These are phyloP conservation scores for Prochilodus magdalenae DNA, from an alignment of 2,113 vertebrate species.

Conservation along the genomic window DNA sequence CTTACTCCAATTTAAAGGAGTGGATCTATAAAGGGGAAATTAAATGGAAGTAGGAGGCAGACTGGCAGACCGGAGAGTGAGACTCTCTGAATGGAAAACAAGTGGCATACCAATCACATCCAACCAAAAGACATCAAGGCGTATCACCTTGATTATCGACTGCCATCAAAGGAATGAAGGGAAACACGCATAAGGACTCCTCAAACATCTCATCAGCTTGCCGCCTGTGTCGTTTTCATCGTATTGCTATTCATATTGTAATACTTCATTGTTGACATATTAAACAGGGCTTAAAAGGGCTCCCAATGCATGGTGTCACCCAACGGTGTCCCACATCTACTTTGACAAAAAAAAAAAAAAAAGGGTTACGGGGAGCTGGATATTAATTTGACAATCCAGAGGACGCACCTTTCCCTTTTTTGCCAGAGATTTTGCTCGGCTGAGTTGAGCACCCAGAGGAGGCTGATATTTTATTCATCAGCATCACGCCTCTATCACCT, in stretches of 20 bases:
- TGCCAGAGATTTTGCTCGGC: constrained; percentile 10
- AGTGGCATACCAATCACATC: constrained; percentile 14
- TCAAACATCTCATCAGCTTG: background rate
- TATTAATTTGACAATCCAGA: constrained; percentile 44
- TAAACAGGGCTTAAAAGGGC: constrained; percentile 16
- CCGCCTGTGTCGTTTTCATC: background rate
- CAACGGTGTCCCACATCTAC: background rate
- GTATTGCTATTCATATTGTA: background rate
- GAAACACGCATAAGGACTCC: background rate
- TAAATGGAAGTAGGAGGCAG: constrained; percentile 30
- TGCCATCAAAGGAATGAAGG: background rate
- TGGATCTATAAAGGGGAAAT: constrained; percentile 41
- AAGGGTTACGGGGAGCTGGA: constrained; percentile 1
- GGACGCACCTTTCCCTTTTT: background rate
- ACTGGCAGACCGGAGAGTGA: constrained; percentile 4
- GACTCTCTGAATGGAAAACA: background rate
- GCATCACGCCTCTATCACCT: constrained; percentile 35
- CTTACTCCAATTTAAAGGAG: constrained; percentile 35
- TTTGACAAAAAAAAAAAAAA: constrained; percentile 24
- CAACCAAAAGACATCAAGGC: background rate
- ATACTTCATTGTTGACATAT: background rate
- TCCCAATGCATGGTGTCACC: background rate
- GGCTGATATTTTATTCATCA: constrained; percentile 57
- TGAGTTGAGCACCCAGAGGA: constrained; percentile 21
- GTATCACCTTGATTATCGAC: constrained; percentile 12